phyloP scores from a whole-genome alignment of 2,888 invertebrate species.

The Drosophila mulleri region DNA sequence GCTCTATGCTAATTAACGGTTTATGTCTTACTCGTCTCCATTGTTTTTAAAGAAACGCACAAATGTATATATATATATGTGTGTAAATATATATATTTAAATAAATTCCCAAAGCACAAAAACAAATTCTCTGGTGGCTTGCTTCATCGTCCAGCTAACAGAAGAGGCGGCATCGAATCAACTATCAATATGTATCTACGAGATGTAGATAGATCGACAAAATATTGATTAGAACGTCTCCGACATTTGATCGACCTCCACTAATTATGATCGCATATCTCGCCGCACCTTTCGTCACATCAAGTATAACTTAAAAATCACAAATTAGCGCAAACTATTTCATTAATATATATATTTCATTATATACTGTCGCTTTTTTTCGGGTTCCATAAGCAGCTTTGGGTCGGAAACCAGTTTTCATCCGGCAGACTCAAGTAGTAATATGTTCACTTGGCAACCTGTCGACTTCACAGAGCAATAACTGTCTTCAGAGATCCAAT shows the following conservation, averaged over 20 bases:
- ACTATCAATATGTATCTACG: conserved; percentile 3
- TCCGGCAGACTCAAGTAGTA: background rate
- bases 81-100: conserved; percentile 39
- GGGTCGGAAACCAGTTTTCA: conserved; percentile 37
- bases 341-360: conserved; percentile 7
- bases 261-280: conserved; percentile 39
- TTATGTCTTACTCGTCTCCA: conserved; percentile 49
- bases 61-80: conserved; percentile 8
- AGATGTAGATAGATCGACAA: background rate
- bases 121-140: conserved; percentile 38
- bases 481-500: conserved; percentile 31
- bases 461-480: conserved; percentile 42
- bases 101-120: conserved; percentile 19
- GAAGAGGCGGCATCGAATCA: conserved; percentile 11
- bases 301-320: conserved; percentile 38
- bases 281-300: conserved; percentile 9
- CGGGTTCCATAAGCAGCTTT: conserved; percentile 37
- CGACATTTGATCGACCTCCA: conserved; percentile 42
- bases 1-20: conserved; percentile 70
- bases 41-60: conserved; percentile 16
- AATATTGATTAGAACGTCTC: conserved; percentile 43
- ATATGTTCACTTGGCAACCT: background rate
- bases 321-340: conserved; percentile 49
- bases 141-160: conserved; percentile 23
- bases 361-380: conserved; percentile 16